phyloP scores from a whole-genome alignment of 2,113 vertebrate species.

The Laticauda colubrina region DNA sequence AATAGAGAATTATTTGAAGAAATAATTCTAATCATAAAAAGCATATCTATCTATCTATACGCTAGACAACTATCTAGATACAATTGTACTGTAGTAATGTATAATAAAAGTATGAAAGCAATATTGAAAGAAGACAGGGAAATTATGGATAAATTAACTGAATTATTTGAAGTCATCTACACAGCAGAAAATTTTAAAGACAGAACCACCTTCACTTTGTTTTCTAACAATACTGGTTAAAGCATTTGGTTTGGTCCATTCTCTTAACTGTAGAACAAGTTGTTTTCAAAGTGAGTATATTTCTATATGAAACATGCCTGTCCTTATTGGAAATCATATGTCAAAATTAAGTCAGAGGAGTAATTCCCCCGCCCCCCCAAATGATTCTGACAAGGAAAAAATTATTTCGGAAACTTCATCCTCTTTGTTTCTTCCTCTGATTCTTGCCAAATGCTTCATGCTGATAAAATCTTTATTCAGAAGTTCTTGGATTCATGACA shows the following conservation, averaged over 20 bases:
- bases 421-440: not conserved
- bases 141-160: not conserved
- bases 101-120: not conserved
- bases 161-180: constrained; percentile 5
- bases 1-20: not conserved
- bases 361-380: not conserved
- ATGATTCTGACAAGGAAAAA: not conserved
- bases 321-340: not conserved
- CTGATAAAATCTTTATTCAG: not conserved
- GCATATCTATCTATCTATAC: not conserved
- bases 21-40: not conserved
- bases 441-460: not conserved
- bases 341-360: not conserved
- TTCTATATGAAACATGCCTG: not conserved
- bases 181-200: not conserved
- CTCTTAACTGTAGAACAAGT: not conserved
- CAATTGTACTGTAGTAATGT: not conserved
- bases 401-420: not conserved
- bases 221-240: not conserved
- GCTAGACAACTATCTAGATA: not conserved
- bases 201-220: not conserved
- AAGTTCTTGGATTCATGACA: not conserved
- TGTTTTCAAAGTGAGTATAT: not conserved
- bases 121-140: not conserved
- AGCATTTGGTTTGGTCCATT: not conserved